phyloP scores from a whole-genome alignment of 2,113 vertebrate species.

The Phylloscopus trochilus region DNA sequence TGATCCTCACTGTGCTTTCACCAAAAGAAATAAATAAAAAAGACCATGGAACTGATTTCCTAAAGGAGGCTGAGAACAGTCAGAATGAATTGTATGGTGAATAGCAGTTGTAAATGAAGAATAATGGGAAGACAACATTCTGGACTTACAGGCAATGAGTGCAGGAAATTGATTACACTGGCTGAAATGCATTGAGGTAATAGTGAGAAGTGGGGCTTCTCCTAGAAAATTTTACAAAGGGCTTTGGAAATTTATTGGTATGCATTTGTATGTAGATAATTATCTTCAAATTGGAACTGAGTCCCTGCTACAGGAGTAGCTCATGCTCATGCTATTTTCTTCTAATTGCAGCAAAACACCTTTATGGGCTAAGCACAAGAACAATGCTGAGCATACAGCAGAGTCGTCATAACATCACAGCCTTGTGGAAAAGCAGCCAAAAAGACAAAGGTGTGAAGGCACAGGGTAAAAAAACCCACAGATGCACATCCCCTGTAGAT shows the following conservation, averaged over 20 bases:
- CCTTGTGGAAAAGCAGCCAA: neutral
- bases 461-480: neutral
- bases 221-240: neutral
- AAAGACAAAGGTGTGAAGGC: neutral
- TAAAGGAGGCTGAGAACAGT: neutral
- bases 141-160: neutral
- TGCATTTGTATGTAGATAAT: neutral
- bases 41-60: neutral
- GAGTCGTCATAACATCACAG: neutral
- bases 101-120: neutral
- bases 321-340: neutral
- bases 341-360: neutral
- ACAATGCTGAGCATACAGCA: neutral
- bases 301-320: neutral
- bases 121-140: neutral
- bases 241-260: neutral
- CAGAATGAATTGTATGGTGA: neutral
- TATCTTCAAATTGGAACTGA: neutral
- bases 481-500: accelerated
- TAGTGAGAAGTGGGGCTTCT: neutral
- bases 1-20: neutral
- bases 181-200: neutral
- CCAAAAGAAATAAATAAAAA: neutral
- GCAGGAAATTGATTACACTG: neutral
- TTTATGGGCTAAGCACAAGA: neutral